Base-by-base conservation (phyloP, 1,140 invertebrate species). In the Matsumurasca onukii region DNA sequence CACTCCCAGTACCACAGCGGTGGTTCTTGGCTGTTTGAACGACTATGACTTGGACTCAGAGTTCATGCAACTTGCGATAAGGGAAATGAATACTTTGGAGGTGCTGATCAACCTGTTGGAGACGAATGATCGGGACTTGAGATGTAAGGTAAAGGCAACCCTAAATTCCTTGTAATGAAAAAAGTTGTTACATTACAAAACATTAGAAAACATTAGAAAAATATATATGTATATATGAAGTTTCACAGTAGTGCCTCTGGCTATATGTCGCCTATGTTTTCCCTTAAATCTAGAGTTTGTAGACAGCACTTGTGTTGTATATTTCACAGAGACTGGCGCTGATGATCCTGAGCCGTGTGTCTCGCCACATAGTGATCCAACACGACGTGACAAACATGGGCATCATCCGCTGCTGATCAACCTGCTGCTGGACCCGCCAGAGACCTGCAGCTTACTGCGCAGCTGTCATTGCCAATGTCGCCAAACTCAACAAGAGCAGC, bases 1-100 rank as follows among this genome's bases (percentile, higher is more conserved):
- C 51, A 97, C 97, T 77, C 94, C 95, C 80, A 97, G 94, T 0
- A 93, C 94, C 0, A 97, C 95, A 0, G 89, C 94, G 71, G 91
- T 97, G 17, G 89, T 94, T 0, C 79, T 98, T 9, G 94, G 93
- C 67, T 91, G 93, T 20, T 81, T 98, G 3, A 90, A 92, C 78
- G 94, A 97, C 77, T 91, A 94, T 73, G 92, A 97, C 77, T 81
- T 97, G 25, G 85, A 85, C 0, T 86, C 85, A 62, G 87, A 94
- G 77, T 88, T 88, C 0, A 90, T 89, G 78, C 92, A 94, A 80
- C 80, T 89, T 72, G 86, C 86, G 1, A 86, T 91, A 62, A 79
- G 83, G 39, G 93, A 94, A 77, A 91, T 93, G 27, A 94, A 93
- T 1, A 94, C 94, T 1, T 80, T 98, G 5, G 94, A 97, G 78